phyloP scores from a whole-genome alignment of 2,113 vertebrate species.

The Hydrochoerus hydrochaeris region DNA sequence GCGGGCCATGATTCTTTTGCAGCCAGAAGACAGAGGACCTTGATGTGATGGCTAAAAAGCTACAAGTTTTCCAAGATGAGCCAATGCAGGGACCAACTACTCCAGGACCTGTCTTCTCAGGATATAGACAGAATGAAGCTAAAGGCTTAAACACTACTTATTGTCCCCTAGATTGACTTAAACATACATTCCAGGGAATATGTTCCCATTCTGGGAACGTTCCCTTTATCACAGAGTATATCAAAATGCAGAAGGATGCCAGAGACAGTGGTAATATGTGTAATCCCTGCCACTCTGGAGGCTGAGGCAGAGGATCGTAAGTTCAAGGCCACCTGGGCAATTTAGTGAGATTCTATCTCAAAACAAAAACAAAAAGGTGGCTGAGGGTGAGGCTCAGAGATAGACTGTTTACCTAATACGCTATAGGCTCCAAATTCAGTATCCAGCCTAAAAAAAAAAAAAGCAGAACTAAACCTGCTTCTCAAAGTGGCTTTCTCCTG shows the following conservation, averaged over 20 bases:
- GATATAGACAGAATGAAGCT: neutral
- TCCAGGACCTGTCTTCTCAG: neutral
- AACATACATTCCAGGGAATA: slow-evolving; percentile 8
- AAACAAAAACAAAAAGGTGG: neutral
- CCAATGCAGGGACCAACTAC: neutral
- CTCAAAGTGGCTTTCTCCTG: slow-evolving; percentile 24
- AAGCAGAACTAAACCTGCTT: neutral
- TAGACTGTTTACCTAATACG: neutral
- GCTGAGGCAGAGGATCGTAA: neutral
- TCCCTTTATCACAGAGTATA: neutral
- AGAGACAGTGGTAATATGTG: neutral
- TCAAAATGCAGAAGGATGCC: slow-evolving; percentile 22
- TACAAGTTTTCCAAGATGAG: slow-evolving; percentile 34
- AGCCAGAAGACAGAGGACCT: slow-evolving; percentile 38
- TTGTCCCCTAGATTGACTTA: neutral
- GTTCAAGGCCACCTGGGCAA: neutral
- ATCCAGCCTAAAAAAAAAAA: neutral
- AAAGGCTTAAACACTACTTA: neutral
- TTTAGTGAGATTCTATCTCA: neutral
- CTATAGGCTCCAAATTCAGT: neutral
- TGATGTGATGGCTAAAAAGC: slow-evolving; percentile 37
- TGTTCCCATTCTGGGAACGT: neutral
- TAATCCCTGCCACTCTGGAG: neutral
- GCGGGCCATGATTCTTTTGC: slow-evolving; percentile 8
- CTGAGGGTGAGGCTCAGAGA: neutral